Evolutionary conservation across 2,113 vertebrate genomes (phyloP).

Genomic region (Brachyhypopomus gauderio): DNA sequence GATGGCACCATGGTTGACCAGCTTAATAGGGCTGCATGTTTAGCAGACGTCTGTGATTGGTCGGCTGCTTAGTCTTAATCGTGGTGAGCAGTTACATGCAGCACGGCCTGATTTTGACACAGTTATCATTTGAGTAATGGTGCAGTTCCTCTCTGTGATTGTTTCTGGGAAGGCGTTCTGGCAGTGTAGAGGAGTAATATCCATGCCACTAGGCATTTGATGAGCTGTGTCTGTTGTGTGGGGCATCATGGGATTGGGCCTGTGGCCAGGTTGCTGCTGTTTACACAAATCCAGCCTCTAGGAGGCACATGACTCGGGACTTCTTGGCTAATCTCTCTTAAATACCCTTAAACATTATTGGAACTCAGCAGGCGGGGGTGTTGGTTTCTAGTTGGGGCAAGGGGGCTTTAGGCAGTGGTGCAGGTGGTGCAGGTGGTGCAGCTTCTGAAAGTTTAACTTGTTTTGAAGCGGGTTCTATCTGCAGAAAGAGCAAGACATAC

Average conservation of each 20-base stretch:
- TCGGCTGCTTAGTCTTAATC: not conserved
- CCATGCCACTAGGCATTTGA: not conserved
- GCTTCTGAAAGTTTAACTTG: too few relatives aligned
- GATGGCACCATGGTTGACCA: not conserved
- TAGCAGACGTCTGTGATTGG: not conserved
- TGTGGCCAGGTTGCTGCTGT: not conserved
- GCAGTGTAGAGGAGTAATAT: not conserved
- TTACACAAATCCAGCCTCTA: not conserved
- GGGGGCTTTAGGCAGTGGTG: too few relatives aligned
- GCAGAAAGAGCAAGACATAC: too few relatives aligned
- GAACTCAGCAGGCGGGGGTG: too few relatives aligned
- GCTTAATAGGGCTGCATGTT: not conserved
- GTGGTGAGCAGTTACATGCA: not conserved
- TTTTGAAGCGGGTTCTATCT: too few relatives aligned
- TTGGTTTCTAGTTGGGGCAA: too few relatives aligned
- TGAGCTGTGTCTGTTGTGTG: not conserved
- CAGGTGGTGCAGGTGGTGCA: too few relatives aligned
- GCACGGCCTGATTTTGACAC: slow-evolving; percentile 1
- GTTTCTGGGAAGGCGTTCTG: slow-evolving; percentile 3
- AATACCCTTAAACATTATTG: too few relatives aligned
- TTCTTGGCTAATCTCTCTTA: too few relatives aligned
- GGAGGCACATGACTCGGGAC: too few relatives aligned
- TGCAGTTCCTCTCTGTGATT: not conserved
- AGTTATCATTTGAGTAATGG: not conserved
- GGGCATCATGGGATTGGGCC: not conserved